Conservation (phyloP, 2,113 vertebrate species). For the Helogale parvula region DNA sequence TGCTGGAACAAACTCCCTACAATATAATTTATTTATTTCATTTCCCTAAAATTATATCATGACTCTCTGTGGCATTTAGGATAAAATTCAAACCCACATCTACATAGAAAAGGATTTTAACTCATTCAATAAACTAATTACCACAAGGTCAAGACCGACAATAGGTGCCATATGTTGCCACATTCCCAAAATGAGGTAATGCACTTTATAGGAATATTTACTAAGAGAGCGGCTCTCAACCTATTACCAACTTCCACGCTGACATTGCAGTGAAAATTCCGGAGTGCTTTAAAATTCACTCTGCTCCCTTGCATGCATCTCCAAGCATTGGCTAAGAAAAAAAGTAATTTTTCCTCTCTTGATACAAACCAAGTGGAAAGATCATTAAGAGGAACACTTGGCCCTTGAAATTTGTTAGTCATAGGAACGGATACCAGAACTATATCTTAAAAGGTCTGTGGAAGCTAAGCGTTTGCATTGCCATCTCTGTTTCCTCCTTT, state of each 20-base stretch:
- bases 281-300: background rate
- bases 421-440: background rate
- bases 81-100: background rate
- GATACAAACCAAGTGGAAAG: background rate
- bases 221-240: background rate
- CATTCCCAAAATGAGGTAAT: background rate
- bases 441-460: background rate
- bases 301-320: background rate
- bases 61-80: background rate
- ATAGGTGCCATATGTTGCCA: background rate
- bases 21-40: background rate
- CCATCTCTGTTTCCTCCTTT: slow-evolving; percentile 87
- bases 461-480: slow-evolving; percentile 76
- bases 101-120: background rate
- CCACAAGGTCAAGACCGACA: background rate
- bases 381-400: background rate
- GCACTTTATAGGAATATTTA: background rate
- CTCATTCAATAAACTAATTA: background rate
- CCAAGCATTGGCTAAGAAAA: background rate
- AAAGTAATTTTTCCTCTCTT: background rate
- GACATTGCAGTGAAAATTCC: background rate
- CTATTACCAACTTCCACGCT: background rate
- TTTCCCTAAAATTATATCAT: background rate
- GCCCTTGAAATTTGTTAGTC: background rate
- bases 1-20: background rate